Percentiles rank a stretch among this genome's conserved stretches.
phyloP scores from a whole-genome alignment of 2,113 vertebrate species.

The Xiphorhynchus elegans region DNA sequence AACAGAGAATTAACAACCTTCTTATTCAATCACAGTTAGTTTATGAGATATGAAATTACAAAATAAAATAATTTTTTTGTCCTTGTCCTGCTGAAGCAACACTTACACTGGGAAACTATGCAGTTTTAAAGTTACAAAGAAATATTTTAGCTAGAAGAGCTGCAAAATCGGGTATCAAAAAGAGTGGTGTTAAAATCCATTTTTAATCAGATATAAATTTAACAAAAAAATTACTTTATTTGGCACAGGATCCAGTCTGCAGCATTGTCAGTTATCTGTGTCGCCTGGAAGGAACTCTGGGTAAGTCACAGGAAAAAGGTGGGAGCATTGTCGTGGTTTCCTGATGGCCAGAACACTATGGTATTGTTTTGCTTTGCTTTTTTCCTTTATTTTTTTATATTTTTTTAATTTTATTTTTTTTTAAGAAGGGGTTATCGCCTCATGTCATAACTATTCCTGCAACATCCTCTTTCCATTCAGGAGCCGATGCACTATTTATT shows the following conservation, averaged over 20 bases:
- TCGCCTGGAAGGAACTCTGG: conserved; percentile 92
- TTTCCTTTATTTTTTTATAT: conserved; percentile 46
- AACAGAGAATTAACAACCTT: background rate
- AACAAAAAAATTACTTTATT: conserved; percentile 55
- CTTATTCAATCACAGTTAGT: background rate
- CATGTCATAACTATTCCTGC: conserved; percentile 71
- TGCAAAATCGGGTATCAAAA: background rate
- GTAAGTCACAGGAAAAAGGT: conserved; percentile 97
- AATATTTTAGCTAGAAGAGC: background rate
- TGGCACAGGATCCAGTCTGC: conserved; percentile 63
- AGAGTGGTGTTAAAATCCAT: background rate
- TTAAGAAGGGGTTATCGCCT: conserved; percentile 64
- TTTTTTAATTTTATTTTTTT: conserved; percentile 39
- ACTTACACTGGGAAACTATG: background rate
- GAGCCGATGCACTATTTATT: conserved; percentile 73
- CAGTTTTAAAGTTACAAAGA: background rate
- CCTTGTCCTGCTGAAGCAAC: background rate
- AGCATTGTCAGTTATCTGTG: conserved; percentile 84
- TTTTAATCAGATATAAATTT: conserved; percentile 66
- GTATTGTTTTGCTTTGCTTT: conserved; percentile 80
- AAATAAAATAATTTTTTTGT: background rate
- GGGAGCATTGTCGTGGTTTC: conserved; percentile 91
- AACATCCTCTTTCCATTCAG: conserved; percentile 83
- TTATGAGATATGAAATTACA: background rate
- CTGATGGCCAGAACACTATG: conserved; percentile 81